Percentiles rank a stretch among this genome's conserved stretches.
phyloP scores from a whole-genome alignment of 1,140 invertebrate genomes.

The Sitophilus oryzae region DNA sequence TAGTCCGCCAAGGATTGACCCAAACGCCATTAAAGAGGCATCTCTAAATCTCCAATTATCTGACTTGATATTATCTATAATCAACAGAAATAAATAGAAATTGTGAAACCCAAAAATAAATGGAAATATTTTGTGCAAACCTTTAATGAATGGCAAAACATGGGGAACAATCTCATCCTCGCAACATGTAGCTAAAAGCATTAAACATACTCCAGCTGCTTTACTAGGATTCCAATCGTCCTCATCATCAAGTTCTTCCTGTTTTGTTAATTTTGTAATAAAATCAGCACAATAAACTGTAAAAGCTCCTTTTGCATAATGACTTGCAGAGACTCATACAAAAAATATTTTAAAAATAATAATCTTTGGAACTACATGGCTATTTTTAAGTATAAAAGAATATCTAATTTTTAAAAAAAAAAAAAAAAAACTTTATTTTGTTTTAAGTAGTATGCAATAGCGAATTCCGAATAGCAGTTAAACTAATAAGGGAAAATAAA shows the following conservation, averaged over 20 bases:
- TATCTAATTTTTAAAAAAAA: too few relatives aligned
- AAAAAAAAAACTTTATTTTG: too few relatives aligned
- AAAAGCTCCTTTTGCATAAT: conserved; percentile 62
- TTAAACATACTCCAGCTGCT: conserved; percentile 98
- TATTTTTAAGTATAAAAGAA: background rate
- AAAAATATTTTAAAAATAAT: too few relatives aligned
- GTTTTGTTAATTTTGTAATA: conserved; percentile 94
- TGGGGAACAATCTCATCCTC: conserved; percentile 95
- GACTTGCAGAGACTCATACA: too few relatives aligned
- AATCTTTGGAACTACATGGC: too few relatives aligned
- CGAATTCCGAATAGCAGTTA: too few relatives aligned
- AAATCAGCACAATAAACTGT: conserved; percentile 91
- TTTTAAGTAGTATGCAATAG: too few relatives aligned
- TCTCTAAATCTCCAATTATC: conserved; percentile 93
- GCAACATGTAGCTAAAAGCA: conserved; percentile 94
- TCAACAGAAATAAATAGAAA: background rate
- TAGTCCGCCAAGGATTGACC: conserved; percentile 92
- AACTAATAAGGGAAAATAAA: too few relatives aligned
- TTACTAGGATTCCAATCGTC: conserved; percentile 99
- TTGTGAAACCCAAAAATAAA: background rate
- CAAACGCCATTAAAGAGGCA: conserved; percentile 98
- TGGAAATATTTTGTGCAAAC: conserved; percentile 2
- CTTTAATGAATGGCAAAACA: conserved; percentile 95
- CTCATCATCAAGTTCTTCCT: conserved; percentile 91
- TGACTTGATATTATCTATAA: conserved; percentile 76